Base-by-base conservation (phyloP, 1,140 invertebrate genomes). In the Riptortus pedestris region DNA sequence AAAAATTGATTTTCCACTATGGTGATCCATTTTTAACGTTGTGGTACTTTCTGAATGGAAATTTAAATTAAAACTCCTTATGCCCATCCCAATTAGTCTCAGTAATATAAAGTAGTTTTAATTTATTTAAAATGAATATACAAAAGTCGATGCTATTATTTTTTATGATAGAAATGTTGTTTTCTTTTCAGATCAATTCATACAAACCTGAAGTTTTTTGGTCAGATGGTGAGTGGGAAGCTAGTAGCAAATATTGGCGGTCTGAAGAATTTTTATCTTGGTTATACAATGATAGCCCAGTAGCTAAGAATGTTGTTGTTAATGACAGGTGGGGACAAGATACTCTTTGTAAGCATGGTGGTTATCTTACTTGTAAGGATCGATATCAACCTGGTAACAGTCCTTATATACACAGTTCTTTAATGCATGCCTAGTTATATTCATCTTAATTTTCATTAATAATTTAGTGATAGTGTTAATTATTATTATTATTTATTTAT, bases 271-370 rank as follows among this genome's bases (percentile, higher is more conserved):
- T 91, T 69, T 76, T 98, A 1, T 86, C 93, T 9, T 98, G 93
- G 92, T 77, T 98, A 0, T 98, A 95, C 70, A 98, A 96, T 74
- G 85, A 93, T 7, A 96, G 92, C 74, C 93, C 94, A 1, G 90
- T 97, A 0, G 87, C 86, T 71, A 84, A 95, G 60, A 87, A 83
- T 5, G 81, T 98, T 9, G 90, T 96, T 0, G 85, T 85, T 0
- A 95, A 96, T 76, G 89, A 91, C 72, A 47, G 71, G n/a, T 72
- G 71, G 71, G 93, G 94, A 3, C 75, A 70, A 29, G 82, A 81
- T 45, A 87, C 83, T 1, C 74, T 81, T 0, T 96, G 93, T 66
- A 79, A 87, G 69, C 93, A 97, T 77, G 94, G 94, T 24, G 93
- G 87, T 69, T 93, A 89, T 73, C 88, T 85, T 65, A 94, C 86